phyloP scores from a whole-genome alignment of 2,888 invertebrate genomes.

The Pseudococcus viburni region DNA sequence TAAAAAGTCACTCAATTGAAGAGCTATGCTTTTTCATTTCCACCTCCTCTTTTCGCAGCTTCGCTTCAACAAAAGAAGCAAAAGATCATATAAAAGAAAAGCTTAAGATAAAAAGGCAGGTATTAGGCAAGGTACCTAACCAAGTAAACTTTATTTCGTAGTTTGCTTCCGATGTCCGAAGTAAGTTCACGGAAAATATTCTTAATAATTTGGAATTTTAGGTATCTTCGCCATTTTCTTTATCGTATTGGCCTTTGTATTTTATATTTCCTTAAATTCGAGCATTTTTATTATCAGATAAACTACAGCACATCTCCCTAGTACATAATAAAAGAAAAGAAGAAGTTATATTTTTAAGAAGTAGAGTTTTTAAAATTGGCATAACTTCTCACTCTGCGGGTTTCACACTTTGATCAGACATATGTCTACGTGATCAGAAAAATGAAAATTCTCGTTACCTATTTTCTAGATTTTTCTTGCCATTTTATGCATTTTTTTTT shows the following conservation, averaged over 20 bases:
- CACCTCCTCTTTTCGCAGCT: background rate
- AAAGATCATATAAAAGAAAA: background rate
- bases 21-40: background rate
- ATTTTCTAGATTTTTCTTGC: no score
- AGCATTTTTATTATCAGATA: background rate
- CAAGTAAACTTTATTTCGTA: background rate
- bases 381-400: no score
- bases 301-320: background rate
- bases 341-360: no score
- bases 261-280: background rate
- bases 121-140: background rate
- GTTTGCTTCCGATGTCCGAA: background rate
- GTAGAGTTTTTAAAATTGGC: no score
- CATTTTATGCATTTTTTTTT: no score
- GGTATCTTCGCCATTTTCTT: background rate
- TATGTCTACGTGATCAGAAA: no score
- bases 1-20: background rate
- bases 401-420: no score
- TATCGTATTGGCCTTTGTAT: background rate
- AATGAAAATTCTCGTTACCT: no score
- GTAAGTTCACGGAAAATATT: background rate
- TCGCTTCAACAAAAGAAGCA: background rate
- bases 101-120: background rate
- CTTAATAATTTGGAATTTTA: background rate
- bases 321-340: background rate